Base-by-base conservation (phyloP, 2,888 invertebrate species). In the Megastigmus dorsalis region DNA sequence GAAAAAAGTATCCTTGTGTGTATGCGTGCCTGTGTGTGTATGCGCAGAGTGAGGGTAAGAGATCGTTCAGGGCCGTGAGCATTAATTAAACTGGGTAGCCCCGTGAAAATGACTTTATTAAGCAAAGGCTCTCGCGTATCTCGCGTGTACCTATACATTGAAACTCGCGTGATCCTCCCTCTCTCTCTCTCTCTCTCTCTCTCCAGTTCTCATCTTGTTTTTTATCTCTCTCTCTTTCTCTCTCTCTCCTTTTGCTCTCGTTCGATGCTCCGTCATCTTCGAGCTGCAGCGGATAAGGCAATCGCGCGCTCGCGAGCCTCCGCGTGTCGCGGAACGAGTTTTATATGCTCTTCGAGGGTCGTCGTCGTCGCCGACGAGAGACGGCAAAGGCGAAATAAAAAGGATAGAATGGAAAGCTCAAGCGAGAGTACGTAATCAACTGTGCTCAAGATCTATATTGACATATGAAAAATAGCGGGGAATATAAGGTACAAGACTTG, bases 31-130 rank as follows among this genome's bases (percentile, higher is more conserved):
- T n/a, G n/a, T n/a, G n/a, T n/a, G n/a, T n/a, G n/a, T n/a, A n/a
- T n/a, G n/a, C n/a, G n/a, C n/a, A 20, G 48, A 30, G 73, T 36
- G 72, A 72, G 26, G 73, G 66, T 69, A 59, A 66, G 38, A 55
- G 38, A 28, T 45, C 6, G 15, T 28, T 69, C 55, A 63, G 28
- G 65, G 23, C 63, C 72, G 65, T 43, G 77, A 78, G 80, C 84
- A 82, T 85, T 85, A 86, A 86, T 85, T 86, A 83, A 83, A 81
- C 43, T 7, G 65, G 50, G 52, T 15, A 28, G 30, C 50, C 78
- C 79, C 73, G 74, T 78, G 81, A 82, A 84, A 86, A 87, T 86
- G 86, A 83, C 87, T 87, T 84, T 84, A 87, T 87, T 86, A 86
- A 79, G 72, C 30, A 30, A 33, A 52, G 26, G 69, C 71, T n/a